These are phyloP conservation scores for Lycia hirtaria DNA, from an alignment of 2,888 invertebrate species.

Conservation along the genomic window DNA sequence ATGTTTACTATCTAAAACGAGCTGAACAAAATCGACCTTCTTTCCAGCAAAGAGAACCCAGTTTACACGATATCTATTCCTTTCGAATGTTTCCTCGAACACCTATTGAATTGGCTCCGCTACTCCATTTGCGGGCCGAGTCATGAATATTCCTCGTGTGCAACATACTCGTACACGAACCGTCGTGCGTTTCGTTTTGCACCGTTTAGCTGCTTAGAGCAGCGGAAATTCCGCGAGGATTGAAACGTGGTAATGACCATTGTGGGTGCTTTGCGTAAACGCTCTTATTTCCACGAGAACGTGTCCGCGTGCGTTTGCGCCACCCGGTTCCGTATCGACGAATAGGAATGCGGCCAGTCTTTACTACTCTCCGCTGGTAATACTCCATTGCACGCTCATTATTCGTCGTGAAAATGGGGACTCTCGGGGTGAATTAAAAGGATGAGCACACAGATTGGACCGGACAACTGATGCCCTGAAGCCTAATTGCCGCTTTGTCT, in stretches of 20 bases:
- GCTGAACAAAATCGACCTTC: conserved; percentile 36
- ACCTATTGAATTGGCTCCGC: conserved; percentile 54
- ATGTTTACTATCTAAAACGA: too few relatives aligned
- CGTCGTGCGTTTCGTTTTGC: conserved; percentile 68
- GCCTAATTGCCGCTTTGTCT: conserved; percentile 56
- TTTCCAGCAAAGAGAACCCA: conserved; percentile 33
- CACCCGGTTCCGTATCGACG: conserved; percentile 50
- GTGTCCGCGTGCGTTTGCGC: conserved; percentile 66
- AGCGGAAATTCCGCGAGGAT: conserved; percentile 64
- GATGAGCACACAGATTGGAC: conserved; percentile 46
- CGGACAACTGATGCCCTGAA: conserved; percentile 39
- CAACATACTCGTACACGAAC: conserved; percentile 57
- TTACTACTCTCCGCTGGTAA: conserved; percentile 23
- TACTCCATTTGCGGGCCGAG: conserved; percentile 60
- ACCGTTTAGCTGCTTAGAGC: conserved; percentile 73
- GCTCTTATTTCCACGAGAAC: conserved; percentile 78
- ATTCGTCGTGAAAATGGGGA: conserved; percentile 48
- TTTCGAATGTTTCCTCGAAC: conserved; percentile 46
- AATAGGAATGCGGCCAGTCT: conserved; percentile 50
- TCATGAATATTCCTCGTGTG: conserved; percentile 72
- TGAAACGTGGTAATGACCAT: conserved; percentile 79
- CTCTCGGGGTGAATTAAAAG: conserved; percentile 49
- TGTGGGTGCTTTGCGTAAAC: conserved; percentile 72
- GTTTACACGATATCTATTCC: conserved; percentile 37
- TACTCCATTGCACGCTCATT: conserved; percentile 49